Evolutionary conservation across 30 jellyfish, hydroid and myxozoan genomes (phyloP).

Genomic region (Aurelia aurita complex sp. Pacific): DNA sequence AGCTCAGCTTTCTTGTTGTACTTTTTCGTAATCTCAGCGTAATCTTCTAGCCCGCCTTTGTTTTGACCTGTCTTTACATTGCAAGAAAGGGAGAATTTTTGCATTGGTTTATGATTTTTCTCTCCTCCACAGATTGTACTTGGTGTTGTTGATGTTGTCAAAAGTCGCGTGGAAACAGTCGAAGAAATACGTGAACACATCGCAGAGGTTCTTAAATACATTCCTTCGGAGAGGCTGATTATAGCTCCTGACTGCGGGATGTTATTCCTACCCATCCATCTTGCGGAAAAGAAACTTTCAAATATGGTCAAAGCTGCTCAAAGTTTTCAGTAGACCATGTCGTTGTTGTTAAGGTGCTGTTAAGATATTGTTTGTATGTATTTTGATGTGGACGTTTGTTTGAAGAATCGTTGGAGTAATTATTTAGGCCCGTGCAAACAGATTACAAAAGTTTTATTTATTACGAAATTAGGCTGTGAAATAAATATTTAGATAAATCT

Average conservation of each 20-base stretch:
- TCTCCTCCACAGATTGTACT: conserved; percentile 55
- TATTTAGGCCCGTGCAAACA: too few relatives aligned
- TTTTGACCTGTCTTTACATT: too few relatives aligned
- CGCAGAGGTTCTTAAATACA: conserved; percentile 62
- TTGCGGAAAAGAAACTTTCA: conserved; percentile 59
- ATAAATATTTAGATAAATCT: too few relatives aligned
- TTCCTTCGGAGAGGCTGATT: conserved; percentile 74
- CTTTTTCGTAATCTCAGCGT: neutral
- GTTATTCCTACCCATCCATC: conserved; percentile 66
- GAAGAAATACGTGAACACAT: conserved; percentile 83
- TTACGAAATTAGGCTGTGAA: too few relatives aligned
- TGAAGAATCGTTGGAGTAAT: too few relatives aligned
- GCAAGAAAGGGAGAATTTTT: too few relatives aligned
- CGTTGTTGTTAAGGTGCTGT: neutral
- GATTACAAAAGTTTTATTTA: too few relatives aligned
- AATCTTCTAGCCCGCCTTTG: too few relatives aligned
- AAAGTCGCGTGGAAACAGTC: conserved; percentile 80
- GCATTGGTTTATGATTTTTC: neutral
- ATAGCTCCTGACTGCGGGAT: conserved; percentile 90
- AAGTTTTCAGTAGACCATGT: conserved; percentile 1
- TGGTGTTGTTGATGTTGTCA: conserved; percentile 87
- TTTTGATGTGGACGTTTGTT: neutral
- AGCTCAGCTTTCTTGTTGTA: neutral
- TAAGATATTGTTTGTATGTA: neutral
- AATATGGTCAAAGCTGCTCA: conserved; percentile 83